These are phyloP conservation scores for Apamea monoglypha DNA, from an alignment of 2,888 invertebrate species.

Conservation along the genomic window DNA sequence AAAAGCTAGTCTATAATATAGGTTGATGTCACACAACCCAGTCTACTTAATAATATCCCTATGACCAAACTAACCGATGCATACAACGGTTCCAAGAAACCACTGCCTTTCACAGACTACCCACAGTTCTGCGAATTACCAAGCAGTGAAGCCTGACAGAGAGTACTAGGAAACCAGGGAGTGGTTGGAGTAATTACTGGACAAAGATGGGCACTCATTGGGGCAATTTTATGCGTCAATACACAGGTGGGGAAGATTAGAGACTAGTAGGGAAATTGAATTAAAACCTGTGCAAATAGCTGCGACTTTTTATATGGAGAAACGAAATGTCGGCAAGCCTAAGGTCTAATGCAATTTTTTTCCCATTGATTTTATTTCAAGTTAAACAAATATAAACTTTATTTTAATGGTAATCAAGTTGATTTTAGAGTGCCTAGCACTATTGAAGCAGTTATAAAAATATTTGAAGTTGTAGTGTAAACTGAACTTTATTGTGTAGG, in stretches of 20 bases:
- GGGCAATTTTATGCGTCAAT: constrained; percentile 28
- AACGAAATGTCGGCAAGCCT: not conserved
- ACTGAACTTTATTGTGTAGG: no score
- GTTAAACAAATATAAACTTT: no score
- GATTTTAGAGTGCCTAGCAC: no score
- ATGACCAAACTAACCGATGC: not conserved
- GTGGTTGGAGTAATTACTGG: constrained; percentile 13
- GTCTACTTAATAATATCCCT: not conserved
- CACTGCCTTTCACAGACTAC: not conserved
- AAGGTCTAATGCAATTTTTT: no score
- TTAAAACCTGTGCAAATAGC: not conserved
- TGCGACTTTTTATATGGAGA: not conserved
- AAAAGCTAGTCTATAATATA: not conserved
- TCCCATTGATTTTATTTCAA: no score
- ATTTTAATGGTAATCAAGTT: no score
- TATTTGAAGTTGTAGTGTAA: no score
- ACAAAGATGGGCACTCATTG: not conserved
- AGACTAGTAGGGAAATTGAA: not conserved
- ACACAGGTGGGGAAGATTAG: not conserved
- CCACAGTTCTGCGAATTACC: constrained; percentile 25
- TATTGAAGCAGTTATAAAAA: no score
- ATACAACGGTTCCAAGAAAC: constrained; percentile 1
- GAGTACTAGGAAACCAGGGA: constrained; percentile 8
- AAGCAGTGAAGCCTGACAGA: constrained; percentile 18
- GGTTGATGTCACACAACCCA: not conserved